These are phyloP conservation scores for Chironomus tepperi DNA, from an alignment of 1,140 invertebrate genomes.

Conservation along the genomic window DNA sequence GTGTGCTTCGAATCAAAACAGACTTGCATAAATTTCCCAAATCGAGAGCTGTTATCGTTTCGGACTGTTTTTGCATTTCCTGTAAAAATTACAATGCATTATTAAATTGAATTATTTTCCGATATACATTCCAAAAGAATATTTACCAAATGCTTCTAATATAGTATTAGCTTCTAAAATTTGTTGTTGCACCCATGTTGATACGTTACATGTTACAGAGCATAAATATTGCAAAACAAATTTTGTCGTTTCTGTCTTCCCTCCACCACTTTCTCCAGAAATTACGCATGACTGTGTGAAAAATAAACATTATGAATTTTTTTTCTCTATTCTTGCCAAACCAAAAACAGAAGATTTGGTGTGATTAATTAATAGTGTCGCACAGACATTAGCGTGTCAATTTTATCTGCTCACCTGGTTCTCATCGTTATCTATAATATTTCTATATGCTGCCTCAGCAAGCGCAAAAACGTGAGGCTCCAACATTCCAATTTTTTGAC, in stretches of 20 bases:
- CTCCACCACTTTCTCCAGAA: slow-evolving; percentile 95
- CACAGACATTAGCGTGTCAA: not conserved
- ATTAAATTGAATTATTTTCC: too few relatives aligned
- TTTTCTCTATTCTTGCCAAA: not conserved
- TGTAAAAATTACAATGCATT: slow-evolving; percentile 45
- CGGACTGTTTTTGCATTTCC: slow-evolving; percentile 95
- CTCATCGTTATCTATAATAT: slow-evolving; percentile 33
- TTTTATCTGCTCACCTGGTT: slow-evolving; percentile 32
- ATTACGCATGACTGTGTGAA: slow-evolving; percentile 83
- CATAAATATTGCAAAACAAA: slow-evolving; percentile 92
- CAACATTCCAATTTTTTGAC: slow-evolving; percentile 66
- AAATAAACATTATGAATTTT: slow-evolving; percentile 35
- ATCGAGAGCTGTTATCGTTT: slow-evolving; percentile 95
- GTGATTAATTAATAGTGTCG: slow-evolving; percentile 16
- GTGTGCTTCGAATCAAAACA: slow-evolving; percentile 84
- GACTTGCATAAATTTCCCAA: slow-evolving; percentile 97
- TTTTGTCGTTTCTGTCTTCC: slow-evolving; percentile 95
- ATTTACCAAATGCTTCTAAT: slow-evolving; percentile 84
- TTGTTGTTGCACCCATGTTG: slow-evolving; percentile 89
- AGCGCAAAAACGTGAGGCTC: slow-evolving; percentile 87
- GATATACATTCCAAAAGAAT: too few relatives aligned
- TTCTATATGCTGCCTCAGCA: slow-evolving; percentile 76
- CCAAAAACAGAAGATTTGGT: not conserved
- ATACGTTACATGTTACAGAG: slow-evolving; percentile 81
- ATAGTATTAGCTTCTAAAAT: slow-evolving; percentile 91